These are phyloP conservation scores for Acleris holmiana DNA, from an alignment of 2,888 invertebrate species.

Conservation along the genomic window DNA sequence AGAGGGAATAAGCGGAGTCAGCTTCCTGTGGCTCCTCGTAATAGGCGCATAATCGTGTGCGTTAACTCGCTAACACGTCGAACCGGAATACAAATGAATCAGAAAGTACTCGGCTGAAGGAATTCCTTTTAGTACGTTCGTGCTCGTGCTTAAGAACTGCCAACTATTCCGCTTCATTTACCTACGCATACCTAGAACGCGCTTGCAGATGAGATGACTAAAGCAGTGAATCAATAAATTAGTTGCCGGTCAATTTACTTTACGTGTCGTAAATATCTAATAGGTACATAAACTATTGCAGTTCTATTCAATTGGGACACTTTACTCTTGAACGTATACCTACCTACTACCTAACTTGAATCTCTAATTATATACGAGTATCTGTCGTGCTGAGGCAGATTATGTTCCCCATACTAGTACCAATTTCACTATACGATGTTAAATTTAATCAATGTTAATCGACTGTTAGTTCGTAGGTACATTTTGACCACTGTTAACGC, in stretches of 20 bases:
- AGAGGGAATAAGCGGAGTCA: slow-evolving; percentile 47
- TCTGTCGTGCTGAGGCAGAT: too few relatives aligned
- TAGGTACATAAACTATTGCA: background rate
- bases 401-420: too few relatives aligned
- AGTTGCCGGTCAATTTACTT: background rate
- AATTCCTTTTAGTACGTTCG: slow-evolving; percentile 68
- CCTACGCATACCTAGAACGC: background rate
- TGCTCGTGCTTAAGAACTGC: slow-evolving; percentile 45
- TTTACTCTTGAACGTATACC: background rate
- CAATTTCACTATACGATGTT: too few relatives aligned
- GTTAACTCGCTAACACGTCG: slow-evolving; percentile 46
- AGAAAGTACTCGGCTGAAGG: slow-evolving; percentile 73
- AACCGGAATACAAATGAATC: slow-evolving; percentile 77
- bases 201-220: slow-evolving; percentile 1
- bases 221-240: background rate
- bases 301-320: background rate
- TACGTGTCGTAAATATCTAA: slow-evolving; percentile 9
- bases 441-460: too few relatives aligned
- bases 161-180: slow-evolving; percentile 30
- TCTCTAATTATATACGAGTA: too few relatives aligned
- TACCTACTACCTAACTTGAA: too few relatives aligned
- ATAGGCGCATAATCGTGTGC: slow-evolving; percentile 35
- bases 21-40: slow-evolving; percentile 61
- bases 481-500: too few relatives aligned
- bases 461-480: too few relatives aligned